Percentiles rank a stretch among this genome's conserved stretches.
These are phyloP conservation scores for Scaptomyza parva DNA, from an alignment of 2,888 invertebrate species.

Conservation along the genomic window DNA sequence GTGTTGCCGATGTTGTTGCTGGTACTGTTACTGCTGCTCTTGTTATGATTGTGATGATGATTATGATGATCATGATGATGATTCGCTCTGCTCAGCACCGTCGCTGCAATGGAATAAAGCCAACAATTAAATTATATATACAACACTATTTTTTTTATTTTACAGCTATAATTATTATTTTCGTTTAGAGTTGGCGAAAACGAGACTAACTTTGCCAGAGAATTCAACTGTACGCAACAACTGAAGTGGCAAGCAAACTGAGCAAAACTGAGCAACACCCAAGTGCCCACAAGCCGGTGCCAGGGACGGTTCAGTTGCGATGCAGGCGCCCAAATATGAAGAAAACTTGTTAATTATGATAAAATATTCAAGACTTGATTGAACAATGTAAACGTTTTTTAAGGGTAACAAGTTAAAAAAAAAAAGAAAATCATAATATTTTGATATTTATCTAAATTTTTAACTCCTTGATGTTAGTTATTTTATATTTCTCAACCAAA, in stretches of 20 bases:
- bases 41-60: constrained; percentile 34
- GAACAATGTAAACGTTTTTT: not conserved
- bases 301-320: constrained; percentile 25
- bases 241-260: constrained; percentile 57
- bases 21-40: constrained; percentile 35
- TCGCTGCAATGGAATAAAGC: constrained; percentile 68
- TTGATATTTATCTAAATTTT: too few species aligned
- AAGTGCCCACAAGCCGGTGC: constrained; percentile 18
- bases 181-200: constrained; percentile 73
- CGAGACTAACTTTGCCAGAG: constrained; percentile 47
- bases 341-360: too few species aligned
- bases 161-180: constrained; percentile 68
- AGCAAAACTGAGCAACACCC: constrained; percentile 22
- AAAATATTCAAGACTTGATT: not conserved
- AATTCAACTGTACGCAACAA: constrained; percentile 43
- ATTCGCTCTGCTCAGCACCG: constrained; percentile 66
- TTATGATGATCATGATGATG: too few species aligned
- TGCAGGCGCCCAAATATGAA: not conserved
- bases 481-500: too few species aligned
- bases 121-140: constrained; percentile 69
- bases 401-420: too few species aligned
- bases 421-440: too few species aligned
- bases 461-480: too few species aligned
- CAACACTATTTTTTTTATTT: constrained; percentile 54
- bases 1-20: constrained; percentile 43